Base-by-base conservation (phyloP, 35 echinoderm and acorn worm species). In the Acanthaster planci region DNA sequence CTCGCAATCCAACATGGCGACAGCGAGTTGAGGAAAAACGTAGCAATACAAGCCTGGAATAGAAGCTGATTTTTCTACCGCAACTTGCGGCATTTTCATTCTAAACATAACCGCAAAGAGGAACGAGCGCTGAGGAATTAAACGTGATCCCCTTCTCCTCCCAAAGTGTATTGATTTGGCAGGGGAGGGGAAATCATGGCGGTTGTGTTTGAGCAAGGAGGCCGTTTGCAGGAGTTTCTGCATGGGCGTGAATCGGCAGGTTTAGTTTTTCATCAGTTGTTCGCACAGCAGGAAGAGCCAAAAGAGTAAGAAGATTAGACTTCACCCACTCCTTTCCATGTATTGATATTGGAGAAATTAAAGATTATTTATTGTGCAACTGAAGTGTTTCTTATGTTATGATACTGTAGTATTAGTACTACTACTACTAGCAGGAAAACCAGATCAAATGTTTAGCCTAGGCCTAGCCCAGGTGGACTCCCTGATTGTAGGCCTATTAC, bases 201-300 rank as follows among this genome's bases (percentile, higher is more conserved):
- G 22, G 64, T 72, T 72, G 64, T 72, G 22, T 72, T 72, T 26
- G 64, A 72, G 34, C 64, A 72, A 26, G 64, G 64, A 72, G 50
- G 79, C 21, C 79, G 47, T 51, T 40, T 81, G 39, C 79, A 81
- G 40, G 79, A 81, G 79, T 81, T 81, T 51, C 53, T 81, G 51
- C 79, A 52, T 81, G 79, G 79, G 79, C 79, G 79, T 81, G 79
- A 81, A 30, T 81, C 79, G 27, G 79, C 79, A 51, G 79, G 79
- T 34, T 34, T 32, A 22, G 44, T 81, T 30, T 81, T 81, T 81
- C 79, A 81, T 52, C 79, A 81, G 47, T 79, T 81, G 40, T 81
- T 81, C 50, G 79, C 79, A 14, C 40, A 52, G 5, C 79, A 44
- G 15, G 79, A 81, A 19, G 79, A 81, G 15, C 40, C 26, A 7